phyloP scores from a whole-genome alignment of 2,113 vertebrate species.

The Tyto alba region DNA sequence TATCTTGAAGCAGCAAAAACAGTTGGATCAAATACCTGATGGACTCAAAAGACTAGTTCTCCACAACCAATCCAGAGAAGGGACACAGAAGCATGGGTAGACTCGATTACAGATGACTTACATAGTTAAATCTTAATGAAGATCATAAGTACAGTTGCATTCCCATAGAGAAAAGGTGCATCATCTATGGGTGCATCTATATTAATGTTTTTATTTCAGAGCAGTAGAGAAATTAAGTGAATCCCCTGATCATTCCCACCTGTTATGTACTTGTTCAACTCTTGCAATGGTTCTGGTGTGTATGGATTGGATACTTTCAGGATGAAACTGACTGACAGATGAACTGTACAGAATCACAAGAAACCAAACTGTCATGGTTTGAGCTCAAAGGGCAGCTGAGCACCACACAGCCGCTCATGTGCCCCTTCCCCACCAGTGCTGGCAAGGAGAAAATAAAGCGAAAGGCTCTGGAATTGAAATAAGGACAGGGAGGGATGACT shows the following conservation, averaged over 20 bases:
- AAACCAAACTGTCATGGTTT: too few species aligned
- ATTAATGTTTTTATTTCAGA: background rate
- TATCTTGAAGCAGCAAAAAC: background rate
- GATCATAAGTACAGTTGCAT: accelerated
- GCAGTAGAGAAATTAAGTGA: background rate
- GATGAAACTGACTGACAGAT: background rate
- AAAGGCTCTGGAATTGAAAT: too few species aligned
- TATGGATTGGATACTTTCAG: background rate
- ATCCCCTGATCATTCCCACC: background rate
- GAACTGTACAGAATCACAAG: background rate
- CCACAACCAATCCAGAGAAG: background rate
- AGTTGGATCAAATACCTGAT: background rate
- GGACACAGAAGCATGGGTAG: background rate
- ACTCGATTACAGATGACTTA: background rate
- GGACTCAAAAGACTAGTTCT: background rate
- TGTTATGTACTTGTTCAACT: background rate
- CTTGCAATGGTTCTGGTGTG: background rate
- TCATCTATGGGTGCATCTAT: background rate
- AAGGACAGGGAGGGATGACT: too few species aligned
- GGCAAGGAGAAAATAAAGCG: too few species aligned
- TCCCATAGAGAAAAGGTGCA: background rate
- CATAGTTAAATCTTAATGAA: background rate
- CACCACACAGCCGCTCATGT: too few species aligned
- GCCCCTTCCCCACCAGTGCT: too few species aligned
- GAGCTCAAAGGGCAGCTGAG: too few species aligned